These are phyloP conservation scores for Salvelinus sp. DNA, from an alignment of 2,113 vertebrate species.

Conservation along the genomic window DNA sequence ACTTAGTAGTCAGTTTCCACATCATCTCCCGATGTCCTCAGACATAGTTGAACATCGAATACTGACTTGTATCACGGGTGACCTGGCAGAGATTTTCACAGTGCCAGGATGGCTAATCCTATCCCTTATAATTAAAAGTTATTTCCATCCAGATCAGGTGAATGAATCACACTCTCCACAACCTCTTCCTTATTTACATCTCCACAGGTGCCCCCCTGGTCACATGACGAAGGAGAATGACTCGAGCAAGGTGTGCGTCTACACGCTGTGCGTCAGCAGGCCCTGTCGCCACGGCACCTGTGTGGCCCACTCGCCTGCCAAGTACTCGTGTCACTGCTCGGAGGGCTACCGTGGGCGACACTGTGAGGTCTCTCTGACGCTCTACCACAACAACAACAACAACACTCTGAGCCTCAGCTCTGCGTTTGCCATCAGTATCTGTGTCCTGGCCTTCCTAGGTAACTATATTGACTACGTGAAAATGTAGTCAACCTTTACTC, in stretches of 20 bases:
- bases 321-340: slow-evolving; percentile 79
- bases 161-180: not conserved
- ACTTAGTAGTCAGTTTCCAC: too few species aligned
- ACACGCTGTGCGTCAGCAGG: slow-evolving; percentile 79
- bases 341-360: slow-evolving; percentile 79
- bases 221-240: slow-evolving; percentile 79
- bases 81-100: too few species aligned
- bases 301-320: slow-evolving; percentile 75
- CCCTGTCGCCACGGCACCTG: slow-evolving; percentile 86
- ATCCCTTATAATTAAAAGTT: too few species aligned
- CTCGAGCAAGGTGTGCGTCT: slow-evolving; percentile 75
- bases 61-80: too few species aligned
- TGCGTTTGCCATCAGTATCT: slow-evolving; percentile 87
- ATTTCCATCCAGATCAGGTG: not conserved
- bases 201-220: slow-evolving; percentile 81
- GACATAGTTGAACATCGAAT: too few species aligned
- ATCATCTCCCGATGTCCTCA: too few species aligned
- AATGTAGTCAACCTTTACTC: not conserved
- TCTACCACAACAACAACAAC: slow-evolving; percentile 77
- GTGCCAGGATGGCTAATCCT: too few species aligned
- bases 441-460: slow-evolving; percentile 87
- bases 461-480: slow-evolving; percentile 78
- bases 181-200: slow-evolving; percentile 23
- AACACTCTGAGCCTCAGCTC: slow-evolving; percentile 83
- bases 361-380: slow-evolving; percentile 81